Base-by-base conservation (phyloP, 2,113 vertebrate genomes). In the Malurus alboscapulatus region DNA sequence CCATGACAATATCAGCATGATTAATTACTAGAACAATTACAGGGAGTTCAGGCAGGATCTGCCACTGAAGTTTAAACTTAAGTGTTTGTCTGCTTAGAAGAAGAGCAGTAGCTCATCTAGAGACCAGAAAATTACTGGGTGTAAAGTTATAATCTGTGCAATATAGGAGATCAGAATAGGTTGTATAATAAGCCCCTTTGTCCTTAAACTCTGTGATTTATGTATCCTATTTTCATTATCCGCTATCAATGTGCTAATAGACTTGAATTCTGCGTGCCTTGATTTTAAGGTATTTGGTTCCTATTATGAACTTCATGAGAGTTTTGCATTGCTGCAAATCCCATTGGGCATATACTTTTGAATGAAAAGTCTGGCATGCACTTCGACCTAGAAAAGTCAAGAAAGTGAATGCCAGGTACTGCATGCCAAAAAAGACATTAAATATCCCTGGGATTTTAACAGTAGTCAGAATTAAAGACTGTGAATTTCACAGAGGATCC, bases 301-400 rank as follows among this genome's bases (percentile, higher is more conserved):
- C 57, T 82, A 5, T 17, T 24, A 30, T 17, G 81, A 86, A 80
- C 73, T 81, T 75, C 55, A 48, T 47, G 3, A 68, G 32, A 80
- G 4, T 51, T 87, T 88, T 91, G 7, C 34, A 59, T 51, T 57
- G 51, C 14, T 53, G 14, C 11, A 84, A 88, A 92, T 84, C 34
- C 12, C n/a, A 44, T 62, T 50, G 12, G n/a, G 7, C 11, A 4
- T 38, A 22, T 21, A 20, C 2, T 40, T 93, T 67, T 75, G 61
- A 78, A 59, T 19, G 3, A 67, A 84, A 74, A 1, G 1, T 71
- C 75, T 89, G 48, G 6, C 36, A 59, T 0, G 0, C 5, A 27
- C 22, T 67, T 73, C 65, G 48, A 81, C 57, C 20, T 67, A 30
- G 17, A 63, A 54, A 80, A 42, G 9, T 67, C 8, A 51, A 74